phyloP scores from a whole-genome alignment of 1,140 invertebrate species.

The Periplaneta americana region DNA sequence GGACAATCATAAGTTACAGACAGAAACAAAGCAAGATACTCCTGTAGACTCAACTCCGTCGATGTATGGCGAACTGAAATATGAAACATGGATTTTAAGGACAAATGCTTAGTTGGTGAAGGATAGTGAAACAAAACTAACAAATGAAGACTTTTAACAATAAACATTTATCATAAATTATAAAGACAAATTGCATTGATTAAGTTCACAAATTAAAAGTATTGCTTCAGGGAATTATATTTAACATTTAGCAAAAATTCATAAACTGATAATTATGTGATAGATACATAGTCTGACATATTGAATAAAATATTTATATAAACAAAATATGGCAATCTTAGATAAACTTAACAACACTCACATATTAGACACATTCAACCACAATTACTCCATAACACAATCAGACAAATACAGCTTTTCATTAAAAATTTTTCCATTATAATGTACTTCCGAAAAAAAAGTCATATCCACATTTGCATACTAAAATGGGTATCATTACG shows the following conservation, averaged over 20 bases:
- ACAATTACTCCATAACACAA: neutral
- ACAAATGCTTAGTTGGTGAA: too few species aligned
- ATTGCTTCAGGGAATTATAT: neutral
- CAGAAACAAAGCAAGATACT: neutral
- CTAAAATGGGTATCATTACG: too few species aligned
- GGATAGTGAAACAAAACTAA: neutral
- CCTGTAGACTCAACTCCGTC: too few species aligned
- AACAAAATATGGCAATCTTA: neutral
- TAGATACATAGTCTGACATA: neutral
- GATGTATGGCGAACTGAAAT: too few species aligned
- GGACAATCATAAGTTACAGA: too few species aligned
- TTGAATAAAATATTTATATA: neutral
- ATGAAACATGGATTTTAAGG: too few species aligned
- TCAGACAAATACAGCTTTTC: neutral
- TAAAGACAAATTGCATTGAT: neutral
- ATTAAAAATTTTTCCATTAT: neutral
- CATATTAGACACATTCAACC: neutral
- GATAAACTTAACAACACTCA: neutral
- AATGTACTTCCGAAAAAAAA: neutral
- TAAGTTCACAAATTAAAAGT: neutral
- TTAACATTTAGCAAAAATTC: neutral
- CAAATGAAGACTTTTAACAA: neutral
- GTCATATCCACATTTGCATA: neutral
- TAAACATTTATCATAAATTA: neutral
- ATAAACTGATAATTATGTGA: neutral